Base-by-base conservation (phyloP, 1,140 invertebrate species). In the Leptinotarsa lineolata region DNA sequence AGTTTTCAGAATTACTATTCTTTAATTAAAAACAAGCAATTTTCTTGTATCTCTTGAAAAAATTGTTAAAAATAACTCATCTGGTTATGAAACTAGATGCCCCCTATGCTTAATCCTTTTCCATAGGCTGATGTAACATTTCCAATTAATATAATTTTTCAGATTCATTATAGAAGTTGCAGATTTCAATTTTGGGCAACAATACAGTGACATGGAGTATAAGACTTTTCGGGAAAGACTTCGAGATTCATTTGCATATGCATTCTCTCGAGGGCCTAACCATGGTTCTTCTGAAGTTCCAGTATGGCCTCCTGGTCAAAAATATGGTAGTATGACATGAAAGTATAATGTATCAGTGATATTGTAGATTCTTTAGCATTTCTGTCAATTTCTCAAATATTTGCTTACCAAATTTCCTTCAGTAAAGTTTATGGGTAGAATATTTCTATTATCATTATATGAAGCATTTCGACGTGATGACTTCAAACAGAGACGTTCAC, bases 121-220 rank as follows among this genome's bases (percentile, higher is more conserved):
- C 30, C 8, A 39, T 39, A 39, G 8, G 30, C 30, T 2, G 8
- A 11, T 11, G 8, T 39, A 39, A 39, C 8, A 39, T 39, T 39
- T 39, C 0, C 30, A 39, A 39, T 11, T 11, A 2, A 39, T 39
- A 39, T 39, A 39, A 39, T 70, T 79, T 75, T 81, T 80, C 83
- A 92, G 93, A 77, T 93, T 92, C 78, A 91, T 88, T 2, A 88
- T 95, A 18, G 94, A 96, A 87, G 93, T 95, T 3, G 94, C 94
- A 0, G 92, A 95, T 82, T 95, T 96, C 80, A 93, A 96, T 84
- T 96, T 95, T 82, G 92, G 93, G 1, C 90, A 93, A 76, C 89
- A 89, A 82, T 88, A 86, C 46, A 87, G 89, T 12, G 92, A 95
- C 73, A 87, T 94, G 83, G 93, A 94, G 75, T 95, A 95, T 79